Evolutionary conservation across 1,140 invertebrate genomes (phyloP), one percentile per base, ranked within the genome.

Genomic region (Drosophila lacteicornis): DNA sequence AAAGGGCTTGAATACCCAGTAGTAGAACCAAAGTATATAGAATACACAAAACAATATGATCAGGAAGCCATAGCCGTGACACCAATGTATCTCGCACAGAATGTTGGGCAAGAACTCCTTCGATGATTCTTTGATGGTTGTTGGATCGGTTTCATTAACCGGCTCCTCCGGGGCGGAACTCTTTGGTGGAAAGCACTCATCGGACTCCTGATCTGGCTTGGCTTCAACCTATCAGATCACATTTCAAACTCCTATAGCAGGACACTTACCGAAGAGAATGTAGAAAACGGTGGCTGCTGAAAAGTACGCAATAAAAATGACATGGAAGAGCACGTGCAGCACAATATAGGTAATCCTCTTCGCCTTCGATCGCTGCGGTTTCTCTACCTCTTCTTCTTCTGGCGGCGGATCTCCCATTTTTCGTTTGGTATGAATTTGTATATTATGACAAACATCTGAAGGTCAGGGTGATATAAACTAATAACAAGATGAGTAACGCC

Each of bases 1-100:
- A 7, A 7, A 33, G 3, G 80, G 81, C 51, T 80, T 84, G 12
- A 84, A 68, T 1, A 80, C 1, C 36, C 57, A 70, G 15, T 83
- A 82, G 27, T 82, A 84, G 9, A 82, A 27, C 49, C 70, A 79
- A n/a, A 80, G 17, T 6, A 76, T 33, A 58, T 84, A 81, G 45
- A 84, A 79, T 1, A 63, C 1, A 0, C 51, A 8, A 22, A 82
- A 61, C 1, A 73, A 0, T 0, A 76, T 0, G 6, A 74, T 0
- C 0, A 80, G 45, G 11, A 76, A 70, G 0, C 80, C 82, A 45
- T 74, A 80, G 11, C 80, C 82, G 5, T n/a, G 8, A 11, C 82
- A 84, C 76, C 60, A 84, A 36, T 80, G 60, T 0, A 73, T 33
- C 1, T 40, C 3, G 17, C 80, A 84, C 1, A 82, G 42, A 13